Conservation (phyloP, 2,797 vertebrate genomes). For the Vespertilio murinus region DNA sequence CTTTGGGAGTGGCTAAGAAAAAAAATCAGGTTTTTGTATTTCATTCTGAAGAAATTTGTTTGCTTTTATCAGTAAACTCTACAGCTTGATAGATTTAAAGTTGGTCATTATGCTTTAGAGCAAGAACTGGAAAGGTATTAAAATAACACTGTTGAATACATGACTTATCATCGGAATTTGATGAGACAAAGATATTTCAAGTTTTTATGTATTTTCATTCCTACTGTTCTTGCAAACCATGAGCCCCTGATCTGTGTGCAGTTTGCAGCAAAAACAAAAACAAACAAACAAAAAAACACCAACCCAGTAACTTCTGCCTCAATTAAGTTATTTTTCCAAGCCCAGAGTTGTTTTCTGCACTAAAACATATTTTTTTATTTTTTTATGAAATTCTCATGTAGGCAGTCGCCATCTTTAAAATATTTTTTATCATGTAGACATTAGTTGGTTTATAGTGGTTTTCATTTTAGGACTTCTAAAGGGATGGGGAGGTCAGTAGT, state of each 20-base stretch:
- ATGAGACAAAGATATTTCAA: slow-evolving; percentile 37
- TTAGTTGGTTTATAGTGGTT: background rate
- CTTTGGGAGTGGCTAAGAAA: too few relatives aligned
- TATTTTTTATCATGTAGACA: background rate
- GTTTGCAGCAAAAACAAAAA: background rate
- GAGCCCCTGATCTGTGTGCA: background rate
- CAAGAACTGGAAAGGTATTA: slow-evolving; percentile 39
- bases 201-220: background rate
- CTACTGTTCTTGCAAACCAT: background rate
- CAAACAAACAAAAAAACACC: too few relatives aligned
- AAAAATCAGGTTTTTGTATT: slow-evolving; percentile 15
- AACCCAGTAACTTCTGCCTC: background rate
- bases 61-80: slow-evolving; percentile 44
- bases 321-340: background rate
- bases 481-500: background rate
- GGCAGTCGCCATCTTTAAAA: background rate
- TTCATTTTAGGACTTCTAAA: background rate
- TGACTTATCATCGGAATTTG: slow-evolving; percentile 34
- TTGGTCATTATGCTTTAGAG: slow-evolving; percentile 62
- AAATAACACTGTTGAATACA: slow-evolving; percentile 54
- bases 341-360: background rate
- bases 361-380: background rate
- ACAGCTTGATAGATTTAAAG: slow-evolving; percentile 61
- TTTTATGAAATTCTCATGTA: background rate
- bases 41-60: slow-evolving; percentile 24